Percentiles rank a stretch among this genome's conserved stretches.
phyloP scores from a whole-genome alignment of 2,888 invertebrate species.

The Drosophila eohydei region DNA sequence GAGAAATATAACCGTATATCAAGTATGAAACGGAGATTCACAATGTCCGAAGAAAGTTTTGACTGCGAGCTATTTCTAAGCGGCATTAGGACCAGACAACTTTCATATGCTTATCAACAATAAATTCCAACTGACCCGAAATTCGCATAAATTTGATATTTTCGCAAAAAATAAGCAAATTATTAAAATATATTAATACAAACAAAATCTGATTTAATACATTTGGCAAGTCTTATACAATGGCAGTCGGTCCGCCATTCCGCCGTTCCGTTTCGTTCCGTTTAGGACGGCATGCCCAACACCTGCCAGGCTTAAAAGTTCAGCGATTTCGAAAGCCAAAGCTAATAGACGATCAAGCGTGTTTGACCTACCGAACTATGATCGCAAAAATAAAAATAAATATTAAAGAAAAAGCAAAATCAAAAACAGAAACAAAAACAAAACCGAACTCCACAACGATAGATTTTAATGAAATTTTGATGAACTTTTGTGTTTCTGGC shows the following conservation, averaged over 20 bases:
- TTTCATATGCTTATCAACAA: slow-evolving; percentile 34
- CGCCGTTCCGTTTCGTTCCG: slow-evolving; percentile 7
- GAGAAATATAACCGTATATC: not conserved
- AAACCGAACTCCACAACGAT: not conserved
- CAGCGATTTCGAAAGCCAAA: slow-evolving; percentile 48
- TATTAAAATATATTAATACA: slow-evolving; percentile 3
- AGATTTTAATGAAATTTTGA: slow-evolving; percentile 52
- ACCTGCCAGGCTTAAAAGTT: slow-evolving; percentile 18
- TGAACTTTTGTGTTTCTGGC: slow-evolving; percentile 34
- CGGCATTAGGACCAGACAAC: slow-evolving; percentile 10
- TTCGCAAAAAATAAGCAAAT: slow-evolving; percentile 1
- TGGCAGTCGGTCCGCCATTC: slow-evolving; percentile 1
- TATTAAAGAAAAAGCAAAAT: not conserved
- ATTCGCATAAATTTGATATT: slow-evolving; percentile 29
- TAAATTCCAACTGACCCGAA: slow-evolving; percentile 18
- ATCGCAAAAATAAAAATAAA: slow-evolving; percentile 8
- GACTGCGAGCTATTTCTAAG: not conserved
- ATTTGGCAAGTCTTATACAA: slow-evolving; percentile 25
- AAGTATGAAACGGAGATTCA: slow-evolving; percentile 3
- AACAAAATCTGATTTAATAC: not conserved
- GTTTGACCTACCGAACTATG: slow-evolving; percentile 46
- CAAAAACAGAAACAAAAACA: not conserved
- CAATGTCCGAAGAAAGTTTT: slow-evolving; percentile 21
- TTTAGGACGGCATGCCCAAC: slow-evolving; percentile 6
- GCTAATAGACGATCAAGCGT: slow-evolving; percentile 15